phyloP scores from a whole-genome alignment of 1,140 invertebrate genomes.

The Amyelois transitella region DNA sequence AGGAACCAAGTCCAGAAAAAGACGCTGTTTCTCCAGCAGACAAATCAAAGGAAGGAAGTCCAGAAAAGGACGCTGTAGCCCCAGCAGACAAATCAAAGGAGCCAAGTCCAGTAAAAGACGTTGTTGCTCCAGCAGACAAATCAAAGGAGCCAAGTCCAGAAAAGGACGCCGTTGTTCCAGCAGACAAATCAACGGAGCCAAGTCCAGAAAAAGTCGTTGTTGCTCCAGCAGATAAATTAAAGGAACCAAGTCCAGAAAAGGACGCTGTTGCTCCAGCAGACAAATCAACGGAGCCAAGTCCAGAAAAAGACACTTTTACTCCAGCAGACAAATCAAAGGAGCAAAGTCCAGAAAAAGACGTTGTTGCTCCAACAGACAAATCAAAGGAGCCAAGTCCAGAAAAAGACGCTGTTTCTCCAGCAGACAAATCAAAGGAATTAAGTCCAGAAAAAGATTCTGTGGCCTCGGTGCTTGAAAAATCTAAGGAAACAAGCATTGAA shows the following conservation, averaged over 20 bases:
- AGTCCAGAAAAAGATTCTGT: not conserved
- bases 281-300: conserved; percentile 12
- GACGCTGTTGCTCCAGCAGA: conserved; percentile 9
- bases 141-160: not conserved
- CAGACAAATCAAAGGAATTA: conserved; percentile 3
- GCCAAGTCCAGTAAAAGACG: conserved; percentile 10
- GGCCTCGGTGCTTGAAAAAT: not conserved
- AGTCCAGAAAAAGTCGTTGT: conserved; percentile 4
- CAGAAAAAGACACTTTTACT: conserved; percentile 1
- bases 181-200: not conserved
- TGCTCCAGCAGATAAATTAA: not conserved
- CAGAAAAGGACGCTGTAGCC: conserved; percentile 2
- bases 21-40: too few relatives aligned
- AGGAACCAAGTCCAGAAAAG: not conserved
- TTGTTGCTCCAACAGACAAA: not conserved
- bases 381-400: not conserved
- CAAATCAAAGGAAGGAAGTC: conserved; percentile 12
- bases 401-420: conserved; percentile 4
- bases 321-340: not conserved
- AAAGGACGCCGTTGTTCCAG: conserved; percentile 1
- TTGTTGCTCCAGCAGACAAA: not conserved
- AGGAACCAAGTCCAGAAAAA: too few relatives aligned
- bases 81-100: not conserved
- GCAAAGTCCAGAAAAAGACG: conserved; percentile 10
- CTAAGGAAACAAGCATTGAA: conserved; percentile 8